Evolutionary conservation across 1,140 invertebrate species (phyloP).

Genomic region (Hycleus cichorii): DNA sequence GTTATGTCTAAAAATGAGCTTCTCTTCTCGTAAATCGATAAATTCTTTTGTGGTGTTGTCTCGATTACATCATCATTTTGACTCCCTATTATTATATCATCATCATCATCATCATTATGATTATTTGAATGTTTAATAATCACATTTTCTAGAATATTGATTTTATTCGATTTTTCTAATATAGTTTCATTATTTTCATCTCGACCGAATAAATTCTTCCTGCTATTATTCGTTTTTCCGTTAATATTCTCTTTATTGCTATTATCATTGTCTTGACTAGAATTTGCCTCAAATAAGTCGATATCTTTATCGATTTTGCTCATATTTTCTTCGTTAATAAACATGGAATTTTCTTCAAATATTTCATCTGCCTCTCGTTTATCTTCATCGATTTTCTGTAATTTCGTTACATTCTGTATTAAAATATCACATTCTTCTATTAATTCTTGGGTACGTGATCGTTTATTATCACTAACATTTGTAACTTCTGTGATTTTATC

Average conservation of each 20-base stretch:
- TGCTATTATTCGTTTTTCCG: slow-evolving; percentile 9
- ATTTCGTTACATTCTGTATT: background rate
- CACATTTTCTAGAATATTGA: slow-evolving; percentile 25
- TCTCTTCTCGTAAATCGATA: background rate
- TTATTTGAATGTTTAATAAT: slow-evolving; percentile 10
- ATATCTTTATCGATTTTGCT: slow-evolving; percentile 17
- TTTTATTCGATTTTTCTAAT: background rate
- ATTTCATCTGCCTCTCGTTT: background rate
- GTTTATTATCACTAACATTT: background rate
- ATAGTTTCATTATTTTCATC: background rate
- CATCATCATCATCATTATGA: slow-evolving; percentile 1
- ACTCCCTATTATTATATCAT: background rate
- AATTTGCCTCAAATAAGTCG: slow-evolving; percentile 9
- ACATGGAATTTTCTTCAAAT: background rate
- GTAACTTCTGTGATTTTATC: slow-evolving; percentile 1
- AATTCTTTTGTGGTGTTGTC: slow-evolving; percentile 29
- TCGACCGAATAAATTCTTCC: slow-evolving; percentile 12
- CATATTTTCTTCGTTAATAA: background rate
- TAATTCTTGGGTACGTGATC: background rate
- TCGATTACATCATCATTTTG: slow-evolving; percentile 30
- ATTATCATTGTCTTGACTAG: too few species aligned
- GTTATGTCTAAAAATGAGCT: slow-evolving; percentile 9
- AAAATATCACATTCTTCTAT: slow-evolving; percentile 7
- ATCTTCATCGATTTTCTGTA: too few species aligned
- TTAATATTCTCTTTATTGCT: too few species aligned